Base-by-base conservation (phyloP, 2,888 invertebrate species). In the Vanessa cardui region DNA sequence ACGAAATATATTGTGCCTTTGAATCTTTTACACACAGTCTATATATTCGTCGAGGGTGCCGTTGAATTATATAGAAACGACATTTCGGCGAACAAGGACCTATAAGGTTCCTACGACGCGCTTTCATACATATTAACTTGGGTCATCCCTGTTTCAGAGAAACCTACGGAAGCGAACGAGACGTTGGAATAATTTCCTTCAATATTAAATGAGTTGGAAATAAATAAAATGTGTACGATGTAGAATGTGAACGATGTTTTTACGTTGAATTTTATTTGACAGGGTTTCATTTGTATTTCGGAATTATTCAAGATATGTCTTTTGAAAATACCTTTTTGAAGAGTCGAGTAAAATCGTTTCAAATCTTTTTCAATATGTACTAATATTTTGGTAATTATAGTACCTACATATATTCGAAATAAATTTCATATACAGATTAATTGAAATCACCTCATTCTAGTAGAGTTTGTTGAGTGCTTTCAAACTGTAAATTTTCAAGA, bases 111-210 rank as follows among this genome's bases (percentile, higher is more conserved):
- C 62, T 64, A 56, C 70, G 52, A 39, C 58, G 50, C 66, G 62
- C 86, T 83, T 89, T 89, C 88, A 90, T 90, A 88, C 89, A 90
- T 90, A 90, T 90, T 91, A 89, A 90, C 86, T 83, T 79, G 77
- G 82, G 65, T 62, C 68, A 72, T 68, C 45, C 62, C 52, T 49
- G 64, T 66, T 66, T 69, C 66, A 67, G 46, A 47, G 20, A 58
- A 64, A 50, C 64, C 50, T 63, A 56, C 56, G 59, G 66, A 68
- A 60, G 61, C 61, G 68, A 65, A 65, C 63, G 66, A 66, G 65
- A 62, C 52, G 52, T 62, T 44, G 45, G 62, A 66, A 68, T 70
- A 66, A 68, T 72, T 68, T 67, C 18, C 61, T 59, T 68, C 39
- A 63, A 58, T 60, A 59, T 64, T 58, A 59, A 33, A 67, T 67